These are phyloP conservation scores for Meliscaeva auricollis DNA, from an alignment of 2,888 invertebrate genomes.

Conservation along the genomic window DNA sequence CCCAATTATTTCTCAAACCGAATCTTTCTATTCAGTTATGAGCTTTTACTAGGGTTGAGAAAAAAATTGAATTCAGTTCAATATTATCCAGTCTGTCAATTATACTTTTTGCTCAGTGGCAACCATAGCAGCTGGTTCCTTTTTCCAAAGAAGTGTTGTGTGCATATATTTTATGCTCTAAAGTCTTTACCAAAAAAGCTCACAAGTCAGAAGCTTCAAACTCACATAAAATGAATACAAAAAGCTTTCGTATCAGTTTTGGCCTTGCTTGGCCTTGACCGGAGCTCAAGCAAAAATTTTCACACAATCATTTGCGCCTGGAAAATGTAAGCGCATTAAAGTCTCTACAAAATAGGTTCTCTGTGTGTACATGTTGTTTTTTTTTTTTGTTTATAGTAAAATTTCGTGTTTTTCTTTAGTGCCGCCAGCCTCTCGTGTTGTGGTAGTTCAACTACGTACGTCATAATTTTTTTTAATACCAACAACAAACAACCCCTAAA, in stretches of 20 bases:
- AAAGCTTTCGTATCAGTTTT: conserved; percentile 65
- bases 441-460: conserved; percentile 23
- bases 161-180: neutral
- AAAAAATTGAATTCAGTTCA: too few species aligned
- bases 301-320: conserved; percentile 73
- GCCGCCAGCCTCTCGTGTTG: neutral
- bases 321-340: conserved; percentile 73
- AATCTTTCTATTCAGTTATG: too few species aligned
- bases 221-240: conserved; percentile 25
- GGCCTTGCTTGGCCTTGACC: conserved; percentile 82
- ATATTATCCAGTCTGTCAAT: too few species aligned
- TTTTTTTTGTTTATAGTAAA: neutral
- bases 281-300: conserved; percentile 73
- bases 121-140: conserved; percentile 17
- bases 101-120: neutral
- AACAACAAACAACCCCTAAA: conserved; percentile 5
- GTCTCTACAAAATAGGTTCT: conserved; percentile 40
- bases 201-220: neutral
- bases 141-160: neutral
- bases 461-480: conserved; percentile 45
- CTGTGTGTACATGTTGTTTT: conserved; percentile 31
- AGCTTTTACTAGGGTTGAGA: too few species aligned
- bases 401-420: neutral
- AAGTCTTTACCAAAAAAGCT: conserved; percentile 41
- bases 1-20: too few species aligned